These are phyloP conservation scores for Pachyrhynchus sulphureomaculatus DNA, from an alignment of 1,140 invertebrate species.

Conservation along the genomic window DNA sequence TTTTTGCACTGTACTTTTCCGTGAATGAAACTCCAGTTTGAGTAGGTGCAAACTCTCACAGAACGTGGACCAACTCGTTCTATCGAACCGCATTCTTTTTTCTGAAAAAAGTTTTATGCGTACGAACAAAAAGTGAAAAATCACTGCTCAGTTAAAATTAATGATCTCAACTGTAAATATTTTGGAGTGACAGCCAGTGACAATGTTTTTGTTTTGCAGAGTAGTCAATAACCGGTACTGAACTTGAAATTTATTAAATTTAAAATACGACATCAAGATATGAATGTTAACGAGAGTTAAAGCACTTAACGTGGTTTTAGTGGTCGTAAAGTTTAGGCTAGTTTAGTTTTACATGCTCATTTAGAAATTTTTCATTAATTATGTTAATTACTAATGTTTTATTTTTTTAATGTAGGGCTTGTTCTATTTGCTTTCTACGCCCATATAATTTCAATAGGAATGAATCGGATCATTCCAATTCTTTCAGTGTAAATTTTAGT, in stretches of 20 bases:
- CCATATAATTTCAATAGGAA: too few relatives aligned
- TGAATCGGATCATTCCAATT: too few relatives aligned
- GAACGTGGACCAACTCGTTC: conserved; percentile 21
- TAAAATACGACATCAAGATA: not conserved
- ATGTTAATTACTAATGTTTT: too few relatives aligned
- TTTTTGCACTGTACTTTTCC: conserved; percentile 12
- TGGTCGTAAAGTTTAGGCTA: not conserved
- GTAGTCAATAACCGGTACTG: conserved; percentile 1
- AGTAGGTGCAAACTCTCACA: conserved; percentile 24
- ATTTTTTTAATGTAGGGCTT: too few relatives aligned
- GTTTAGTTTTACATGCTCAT: too few relatives aligned
- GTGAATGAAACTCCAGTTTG: conserved; percentile 28
- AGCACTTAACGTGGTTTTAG: not conserved
- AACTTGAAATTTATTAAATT: not conserved
- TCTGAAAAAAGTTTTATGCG: conserved; percentile 11
- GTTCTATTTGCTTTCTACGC: too few relatives aligned
- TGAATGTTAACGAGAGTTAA: not conserved
- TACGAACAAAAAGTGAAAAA: conserved; percentile 25
- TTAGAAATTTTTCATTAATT: too few relatives aligned
- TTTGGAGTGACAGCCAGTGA: conserved; percentile 18
- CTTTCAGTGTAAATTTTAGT: too few relatives aligned
- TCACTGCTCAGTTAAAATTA: conserved; percentile 22
- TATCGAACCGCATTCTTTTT: conserved; percentile 15
- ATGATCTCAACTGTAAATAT: conserved; percentile 24
- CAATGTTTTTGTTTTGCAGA: conserved; percentile 11